Evolutionary conservation across 2,888 invertebrate genomes (phyloP), one percentile per base, ranked within the genome.

Genomic region (Blomia tropicalis): DNA sequence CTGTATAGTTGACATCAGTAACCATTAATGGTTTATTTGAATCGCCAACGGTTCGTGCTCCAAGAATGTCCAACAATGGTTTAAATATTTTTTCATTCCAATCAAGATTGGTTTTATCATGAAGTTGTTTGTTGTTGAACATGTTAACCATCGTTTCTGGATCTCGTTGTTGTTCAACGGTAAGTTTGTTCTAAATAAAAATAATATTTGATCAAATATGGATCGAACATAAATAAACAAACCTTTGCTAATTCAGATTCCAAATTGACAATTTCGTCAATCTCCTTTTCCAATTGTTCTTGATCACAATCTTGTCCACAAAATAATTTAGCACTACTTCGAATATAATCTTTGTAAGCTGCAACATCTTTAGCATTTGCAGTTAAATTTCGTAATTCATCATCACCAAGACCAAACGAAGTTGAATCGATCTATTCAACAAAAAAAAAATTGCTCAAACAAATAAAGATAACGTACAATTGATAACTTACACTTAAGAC

Each of bases 281-380:
- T 47, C 7, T 47, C 51, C 7, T 19, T 27, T 27, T 47, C 51
- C 23, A 47, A n/a, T 22, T 7, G 14, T 11, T 7, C 23, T 36
- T 36, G 36, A n/a, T n/a, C n/a, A 27, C 51, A 47, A 27, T 47
- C n/a, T 11, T 25, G 7, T 14, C 51, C 51, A 27, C 51, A 47
- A 47, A 47, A 47, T 22, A 47, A n/a, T 27, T 47, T 47, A 25
- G 51, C 51, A 47, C 23, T 27, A 7, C 14, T 25, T 22, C 51
- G 51, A 47, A 47, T 47, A n/a, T 47, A 47, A 14, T 22, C 51
- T 27, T 47, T 47, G 51, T 47, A 47, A n/a, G 51, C 51, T 11
- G 51, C n/a, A n/a, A 47, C 27, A 22, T 14, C 51, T n/a, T 47
- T 47, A 11, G 51, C 51, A n/a, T 47, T 47, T 22, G 7, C 51